Percentiles rank a stretch among this genome's conserved stretches.
Conservation (phyloP, 2,888 invertebrate species). For the Melipona beecheii region DNA sequence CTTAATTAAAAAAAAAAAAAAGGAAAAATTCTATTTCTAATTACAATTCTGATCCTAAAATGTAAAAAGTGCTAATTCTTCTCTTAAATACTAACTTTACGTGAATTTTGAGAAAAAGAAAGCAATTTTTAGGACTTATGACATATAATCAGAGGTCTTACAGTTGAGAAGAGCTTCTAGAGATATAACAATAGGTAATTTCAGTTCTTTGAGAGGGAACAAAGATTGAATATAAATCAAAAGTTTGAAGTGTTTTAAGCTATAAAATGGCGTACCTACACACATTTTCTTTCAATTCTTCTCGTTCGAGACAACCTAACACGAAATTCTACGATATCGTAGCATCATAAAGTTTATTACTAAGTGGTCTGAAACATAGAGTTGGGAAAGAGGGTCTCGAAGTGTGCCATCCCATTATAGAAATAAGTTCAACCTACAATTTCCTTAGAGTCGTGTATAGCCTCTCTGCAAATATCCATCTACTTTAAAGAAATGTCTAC, state of each 20-base stretch:
- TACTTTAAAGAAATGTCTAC: not conserved
- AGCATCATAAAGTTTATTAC: slow-evolving; percentile 28
- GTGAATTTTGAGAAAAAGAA: not conserved
- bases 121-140: not conserved
- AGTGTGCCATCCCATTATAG: slow-evolving; percentile 30
- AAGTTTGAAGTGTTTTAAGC: not conserved
- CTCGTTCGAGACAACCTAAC: slow-evolving; percentile 11
- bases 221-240: not conserved
- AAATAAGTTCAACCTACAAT: slow-evolving; percentile 31
- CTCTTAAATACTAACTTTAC: not conserved
- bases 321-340: slow-evolving; percentile 32
- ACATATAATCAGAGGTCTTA: not conserved
- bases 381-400: slow-evolving; percentile 21
- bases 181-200: not conserved
- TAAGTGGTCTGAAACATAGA: slow-evolving; percentile 28
- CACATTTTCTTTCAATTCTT: not conserved
- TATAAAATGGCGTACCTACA: too few species aligned
- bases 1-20: not conserved
- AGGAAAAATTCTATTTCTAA: not conserved
- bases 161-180: not conserved
- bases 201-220: not conserved
- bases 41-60: too few species aligned
- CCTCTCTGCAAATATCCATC: not conserved
- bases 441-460: slow-evolving; percentile 20
- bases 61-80: not conserved